These are phyloP conservation scores for Scomberomorus guttatus DNA, from an alignment of 2,797 vertebrate species.

Conservation along the genomic window DNA sequence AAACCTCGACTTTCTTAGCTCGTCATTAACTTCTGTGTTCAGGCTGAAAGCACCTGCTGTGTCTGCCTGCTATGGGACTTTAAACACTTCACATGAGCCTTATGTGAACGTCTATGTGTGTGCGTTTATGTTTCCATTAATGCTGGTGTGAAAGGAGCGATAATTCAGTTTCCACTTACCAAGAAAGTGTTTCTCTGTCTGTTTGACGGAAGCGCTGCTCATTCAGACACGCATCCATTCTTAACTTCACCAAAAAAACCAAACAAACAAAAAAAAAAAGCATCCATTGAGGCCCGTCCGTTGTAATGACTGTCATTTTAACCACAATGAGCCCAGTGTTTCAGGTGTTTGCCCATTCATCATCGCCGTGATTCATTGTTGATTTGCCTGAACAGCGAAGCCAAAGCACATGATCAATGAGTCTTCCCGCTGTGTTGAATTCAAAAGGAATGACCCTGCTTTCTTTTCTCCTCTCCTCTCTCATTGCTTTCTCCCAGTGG, in stretches of 20 bases:
- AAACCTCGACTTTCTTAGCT: slow-evolving; percentile 71
- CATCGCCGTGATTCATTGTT: slow-evolving; percentile 71
- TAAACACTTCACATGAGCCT: slow-evolving; percentile 72
- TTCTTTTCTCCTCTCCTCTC: slow-evolving; percentile 82
- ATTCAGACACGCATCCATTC: slow-evolving; percentile 68
- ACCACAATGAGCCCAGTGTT: slow-evolving; percentile 78
- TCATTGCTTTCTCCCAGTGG: slow-evolving; percentile 85
- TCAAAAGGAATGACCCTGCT: slow-evolving; percentile 82
- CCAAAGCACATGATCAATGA: slow-evolving; percentile 81
- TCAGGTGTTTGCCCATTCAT: slow-evolving; percentile 81
- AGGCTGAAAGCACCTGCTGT: slow-evolving; percentile 76
- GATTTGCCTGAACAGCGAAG: slow-evolving; percentile 70
- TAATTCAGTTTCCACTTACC: slow-evolving; percentile 72
- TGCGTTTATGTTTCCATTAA: slow-evolving; percentile 66
- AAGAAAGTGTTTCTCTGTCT: slow-evolving; percentile 22
- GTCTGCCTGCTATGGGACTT: slow-evolving; percentile 66
- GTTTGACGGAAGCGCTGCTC: slow-evolving; percentile 52
- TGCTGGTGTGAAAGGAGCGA: slow-evolving; percentile 60
- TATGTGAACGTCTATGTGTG: slow-evolving; percentile 46
- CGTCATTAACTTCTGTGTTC: slow-evolving; percentile 77
- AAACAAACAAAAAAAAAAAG: slow-evolving; percentile 28
- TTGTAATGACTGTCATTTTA: slow-evolving; percentile 77
- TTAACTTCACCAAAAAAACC: slow-evolving; percentile 40
- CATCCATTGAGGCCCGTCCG: slow-evolving; percentile 61
- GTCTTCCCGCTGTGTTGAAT: slow-evolving; percentile 80